Evolutionary conservation across 1,140 invertebrate species (phyloP).

Genomic region (Drosophila nikananu): DNA sequence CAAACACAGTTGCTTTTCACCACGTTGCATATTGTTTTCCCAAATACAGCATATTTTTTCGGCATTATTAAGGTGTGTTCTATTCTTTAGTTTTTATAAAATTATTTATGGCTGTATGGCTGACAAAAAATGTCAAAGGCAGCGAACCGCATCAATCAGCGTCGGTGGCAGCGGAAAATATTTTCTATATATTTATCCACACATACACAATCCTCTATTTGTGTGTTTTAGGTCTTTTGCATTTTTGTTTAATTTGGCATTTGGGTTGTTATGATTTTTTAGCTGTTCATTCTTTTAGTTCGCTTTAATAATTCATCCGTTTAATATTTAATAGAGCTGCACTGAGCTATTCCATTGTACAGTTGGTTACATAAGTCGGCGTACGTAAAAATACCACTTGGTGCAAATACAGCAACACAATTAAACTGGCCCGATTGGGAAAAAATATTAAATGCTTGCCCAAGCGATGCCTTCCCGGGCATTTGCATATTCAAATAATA

Average conservation of each 20-base stretch:
- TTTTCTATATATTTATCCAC: constrained; percentile 40
- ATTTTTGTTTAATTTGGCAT: constrained; percentile 73
- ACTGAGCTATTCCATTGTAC: constrained; percentile 43
- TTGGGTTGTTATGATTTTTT: constrained; percentile 71
- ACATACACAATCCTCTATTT: constrained; percentile 19
- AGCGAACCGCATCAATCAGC: constrained; percentile 71
- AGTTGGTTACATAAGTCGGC: constrained; percentile 68
- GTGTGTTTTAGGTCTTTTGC: constrained; percentile 49
- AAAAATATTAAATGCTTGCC: constrained; percentile 48
- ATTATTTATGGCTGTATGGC: constrained; percentile 61
- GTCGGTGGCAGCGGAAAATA: constrained; percentile 31
- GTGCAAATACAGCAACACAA: constrained; percentile 36
- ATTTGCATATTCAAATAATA: constrained; percentile 82
- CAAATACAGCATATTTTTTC: constrained; percentile 23
- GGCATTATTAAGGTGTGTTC: constrained; percentile 13
- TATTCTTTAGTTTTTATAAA: constrained; percentile 66
- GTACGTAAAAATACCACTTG: constrained; percentile 33
- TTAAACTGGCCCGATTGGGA: constrained; percentile 40
- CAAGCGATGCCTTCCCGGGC: constrained; percentile 35
- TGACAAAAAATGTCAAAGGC: constrained; percentile 68
- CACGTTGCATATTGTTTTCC: constrained; percentile 8
- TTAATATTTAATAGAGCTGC: constrained; percentile 70
- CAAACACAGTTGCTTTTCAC: constrained; percentile 15
- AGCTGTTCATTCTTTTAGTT: constrained; percentile 58
- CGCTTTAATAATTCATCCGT: constrained; percentile 71